Evolutionary conservation across 2,113 vertebrate species (phyloP), one percentile per base, ranked within the genome.

Genomic region (Chaenogobius annularis): DNA sequence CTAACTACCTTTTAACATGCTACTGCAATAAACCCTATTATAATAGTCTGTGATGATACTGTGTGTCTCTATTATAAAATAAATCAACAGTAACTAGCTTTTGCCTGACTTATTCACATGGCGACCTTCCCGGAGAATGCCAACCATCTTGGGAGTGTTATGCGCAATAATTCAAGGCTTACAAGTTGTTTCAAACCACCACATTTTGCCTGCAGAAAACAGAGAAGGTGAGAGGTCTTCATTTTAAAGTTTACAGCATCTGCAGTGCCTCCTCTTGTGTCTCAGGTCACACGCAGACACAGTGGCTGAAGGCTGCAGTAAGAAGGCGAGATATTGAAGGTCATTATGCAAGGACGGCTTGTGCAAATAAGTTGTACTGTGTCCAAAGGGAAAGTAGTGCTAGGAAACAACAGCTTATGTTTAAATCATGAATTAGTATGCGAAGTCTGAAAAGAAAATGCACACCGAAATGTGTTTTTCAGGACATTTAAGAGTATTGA

Each of bases 91-190:
- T 58, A 23, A 20, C 13, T 26, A 35, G 23, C 26, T 61, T 61
- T 35, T 17, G 26, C 35, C 23, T 14, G 64, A 69, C 67, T 71
- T 62, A 68, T 75, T 80, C 78, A 65, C 79, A 82, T 82, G 83
- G 80, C 83, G 80, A 78, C 74, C 78, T 48, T 62, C 35, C 73
- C 69, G 14, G 14, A 68, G 78, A 68, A 83, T 80, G 65, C 70
- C 73, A 74, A 55, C 75, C 73, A 79, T 79, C 75, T n/a, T 48
- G 31, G 3, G 43, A 63, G 35, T 70, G 64, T 44, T 22, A 40
- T 61, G 61, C 65, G 55, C 26, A 72, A 66, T 78, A 68, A 74
- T 72, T 77, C 47, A 67, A 23, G 52, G 17, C 55, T 70, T 65
- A 50, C 13, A 63, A 59, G 54, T 63, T 23, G 26, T 37, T 69